Evolutionary conservation across 2,888 invertebrate genomes (phyloP), one percentile per base, ranked within the genome.

Genomic region (Cistogaster globosa): DNA sequence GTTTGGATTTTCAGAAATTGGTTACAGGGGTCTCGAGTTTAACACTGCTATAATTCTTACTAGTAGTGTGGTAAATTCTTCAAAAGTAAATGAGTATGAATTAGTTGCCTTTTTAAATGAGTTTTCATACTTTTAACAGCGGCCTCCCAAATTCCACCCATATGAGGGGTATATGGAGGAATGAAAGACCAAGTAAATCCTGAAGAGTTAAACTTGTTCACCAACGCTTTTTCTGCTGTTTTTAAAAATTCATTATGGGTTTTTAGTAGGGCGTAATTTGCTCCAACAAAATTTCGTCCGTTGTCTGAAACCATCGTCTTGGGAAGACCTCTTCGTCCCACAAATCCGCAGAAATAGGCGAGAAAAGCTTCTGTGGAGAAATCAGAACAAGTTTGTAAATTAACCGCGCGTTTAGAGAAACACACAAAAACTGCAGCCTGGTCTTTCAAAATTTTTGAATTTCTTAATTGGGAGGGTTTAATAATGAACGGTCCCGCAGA

Each of bases 101-200:
- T 32, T 53, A 1, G 75, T 51, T 4, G 60, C 32, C 14, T 57
- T 74, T 81, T 81, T 14, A 80, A 48, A 38, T 72, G 67, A 0
- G 22, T 14, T 14, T 79, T 79, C 53, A 79, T 62, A 42, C 71
- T 74, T 42, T 72, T 68, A 2, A 74, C 69, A 2, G 53, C 80
- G 6, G 80, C 72, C 57, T 80, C 80, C 72, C 72, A 80, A 14
- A 80, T 36, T 18, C 69, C 78, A 26, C 79, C 72, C 57, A 79
- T 72, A 18, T 72, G 79, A 0, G 79, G 65, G 7, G 79, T 65
- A 32, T 58, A 58, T 6, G 58, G 58, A 1, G 84, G 72, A 1
- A 84, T 77, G 20, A 84, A 77, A 0, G 71, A 67, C 80, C 80
- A 84, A 1, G 36, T 58, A 3, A 84, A 57, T 11, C 69, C 60